Evolutionary conservation across 2,797 vertebrate genomes (phyloP).

Genomic region (Pterois miles): DNA sequence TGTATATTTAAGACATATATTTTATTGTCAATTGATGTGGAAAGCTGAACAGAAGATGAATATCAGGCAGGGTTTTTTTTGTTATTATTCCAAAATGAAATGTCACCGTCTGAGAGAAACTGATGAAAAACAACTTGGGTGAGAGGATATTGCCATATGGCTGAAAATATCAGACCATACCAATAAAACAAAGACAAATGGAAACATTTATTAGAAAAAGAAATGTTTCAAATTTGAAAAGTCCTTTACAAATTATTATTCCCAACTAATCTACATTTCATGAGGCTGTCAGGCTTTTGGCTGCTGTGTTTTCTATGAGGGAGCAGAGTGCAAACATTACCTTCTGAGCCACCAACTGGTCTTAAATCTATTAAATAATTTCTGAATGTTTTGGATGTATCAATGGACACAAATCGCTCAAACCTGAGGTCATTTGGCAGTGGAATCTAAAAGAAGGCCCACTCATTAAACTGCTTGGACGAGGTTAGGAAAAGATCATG

Average conservation of each 20-base stretch:
- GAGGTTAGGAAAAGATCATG: background rate
- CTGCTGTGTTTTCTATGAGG: background rate
- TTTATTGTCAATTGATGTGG: background rate
- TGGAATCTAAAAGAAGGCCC: background rate
- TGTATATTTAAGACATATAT: background rate
- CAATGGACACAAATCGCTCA: background rate
- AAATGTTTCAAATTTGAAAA: background rate
- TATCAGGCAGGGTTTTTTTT: background rate
- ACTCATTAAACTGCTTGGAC: background rate
- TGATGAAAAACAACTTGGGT: background rate
- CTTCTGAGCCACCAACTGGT: background rate
- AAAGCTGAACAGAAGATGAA: background rate
- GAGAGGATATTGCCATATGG: background rate
- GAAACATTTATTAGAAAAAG: background rate
- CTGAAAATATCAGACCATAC: background rate
- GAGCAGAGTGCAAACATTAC: background rate
- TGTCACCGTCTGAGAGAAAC: background rate
- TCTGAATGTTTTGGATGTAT: background rate
- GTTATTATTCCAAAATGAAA: slow-evolving; percentile 20
- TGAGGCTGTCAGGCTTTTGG: background rate
- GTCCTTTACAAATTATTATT: background rate
- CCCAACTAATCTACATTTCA: background rate
- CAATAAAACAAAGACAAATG: background rate
- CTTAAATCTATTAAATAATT: background rate
- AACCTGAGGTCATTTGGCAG: background rate